Evolutionary conservation across 2,113 vertebrate species (phyloP), one percentile per base, ranked within the genome.

Genomic region (Hippocampus mohnikei): DNA sequence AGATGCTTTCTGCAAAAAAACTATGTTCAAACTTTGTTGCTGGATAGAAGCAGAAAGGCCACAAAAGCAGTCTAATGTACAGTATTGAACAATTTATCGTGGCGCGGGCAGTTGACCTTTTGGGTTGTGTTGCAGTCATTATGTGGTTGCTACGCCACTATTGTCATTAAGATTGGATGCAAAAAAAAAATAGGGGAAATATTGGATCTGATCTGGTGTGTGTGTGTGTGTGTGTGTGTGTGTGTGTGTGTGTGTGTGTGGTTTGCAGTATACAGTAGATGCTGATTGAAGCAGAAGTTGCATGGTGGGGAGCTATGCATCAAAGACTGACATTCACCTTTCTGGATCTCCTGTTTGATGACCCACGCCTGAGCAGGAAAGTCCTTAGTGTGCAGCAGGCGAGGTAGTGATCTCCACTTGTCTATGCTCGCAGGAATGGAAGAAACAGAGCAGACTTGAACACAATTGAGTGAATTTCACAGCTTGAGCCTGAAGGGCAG

Each of bases 301-400:
- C 88, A 76, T 86, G 88, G 85, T 82, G 83, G 88, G 87, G 88
- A 81, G 83, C 83, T 83, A 85, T 77, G 81, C 83, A 87, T 90
- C 86, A 90, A 88, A 89, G 86, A 76, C 70, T 83, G 87, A 87
- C 86, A 81, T 88, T 88, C 82, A 88, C 88, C 83, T 88, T 88
- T 88, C 78, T 87, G 76, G 81, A 66, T 74, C 69, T 69, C 46
- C 88, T 84, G 40, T 83, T 88, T 86, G 84, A 89, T 84, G 83
- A 37, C 33, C 33, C 5, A 6, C 33, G 33, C 33, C 33, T 37
- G 33, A 37, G 33, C 5, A 37, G 33, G 33, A 37, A 37, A 37
- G 33, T 37, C 33, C 1, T 37, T 37, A 6, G 33, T 37, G 33
- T 37, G 33, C 33, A 37, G 33, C 33, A 37, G 33, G 33, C 5